Conservation (phyloP, 2,888 invertebrate genomes). For the Euphydryas editha region DNA sequence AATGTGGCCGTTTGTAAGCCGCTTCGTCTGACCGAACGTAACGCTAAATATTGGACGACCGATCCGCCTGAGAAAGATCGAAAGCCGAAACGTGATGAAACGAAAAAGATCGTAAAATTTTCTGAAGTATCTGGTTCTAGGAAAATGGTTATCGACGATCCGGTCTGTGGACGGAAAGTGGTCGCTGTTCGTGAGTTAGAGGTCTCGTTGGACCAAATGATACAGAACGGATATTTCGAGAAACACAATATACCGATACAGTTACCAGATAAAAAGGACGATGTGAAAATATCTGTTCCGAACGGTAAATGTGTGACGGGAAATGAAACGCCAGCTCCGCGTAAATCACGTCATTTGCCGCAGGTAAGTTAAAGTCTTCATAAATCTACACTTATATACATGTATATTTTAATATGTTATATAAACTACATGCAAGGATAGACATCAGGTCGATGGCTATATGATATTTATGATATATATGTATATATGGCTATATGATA, state of each 20-base stretch:
- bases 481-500: no score
- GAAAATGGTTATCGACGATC: constrained; percentile 77
- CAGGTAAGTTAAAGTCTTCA: constrained; percentile 56
- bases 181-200: constrained; percentile 78
- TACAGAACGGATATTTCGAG: constrained; percentile 79
- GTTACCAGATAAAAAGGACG: constrained; percentile 59
- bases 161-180: constrained; percentile 70
- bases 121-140: constrained; percentile 80
- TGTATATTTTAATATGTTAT: no score
- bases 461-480: no score
- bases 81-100: constrained; percentile 67
- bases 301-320: constrained; percentile 73
- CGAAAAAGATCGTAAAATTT: constrained; percentile 79
- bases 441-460: no score
- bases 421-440: no score
- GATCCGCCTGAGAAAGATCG: constrained; percentile 62
- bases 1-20: constrained; percentile 78
- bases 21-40: constrained; percentile 67
- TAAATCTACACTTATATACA: not conserved
- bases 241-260: constrained; percentile 77
- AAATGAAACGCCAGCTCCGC: constrained; percentile 52
- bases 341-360: constrained; percentile 71
- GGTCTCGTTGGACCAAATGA: constrained; percentile 79
- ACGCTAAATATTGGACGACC: constrained; percentile 74
- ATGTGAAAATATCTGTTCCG: constrained; percentile 58